Conservation (phyloP, 1,140 invertebrate species). For the Plectrocnemia conspersa region DNA sequence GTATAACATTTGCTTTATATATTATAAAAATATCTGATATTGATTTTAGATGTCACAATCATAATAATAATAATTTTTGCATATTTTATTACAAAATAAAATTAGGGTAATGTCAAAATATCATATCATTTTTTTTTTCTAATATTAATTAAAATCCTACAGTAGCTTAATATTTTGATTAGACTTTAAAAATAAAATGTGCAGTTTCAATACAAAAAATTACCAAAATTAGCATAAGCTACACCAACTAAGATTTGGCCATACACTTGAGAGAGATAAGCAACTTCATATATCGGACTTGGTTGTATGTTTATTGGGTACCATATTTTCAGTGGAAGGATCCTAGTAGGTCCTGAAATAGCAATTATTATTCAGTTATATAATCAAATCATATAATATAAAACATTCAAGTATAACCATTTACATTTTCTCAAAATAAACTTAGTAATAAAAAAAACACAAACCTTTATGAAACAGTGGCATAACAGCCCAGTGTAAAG, state of each 20-base stretch:
- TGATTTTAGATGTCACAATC: no score
- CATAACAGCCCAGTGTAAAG: slow-evolving; percentile 20
- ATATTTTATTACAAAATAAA: no score
- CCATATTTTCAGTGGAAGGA: slow-evolving; percentile 30
- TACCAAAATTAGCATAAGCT: slow-evolving; percentile 29
- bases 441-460: neutral
- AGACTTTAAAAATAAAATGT: no score
- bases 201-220: neutral
- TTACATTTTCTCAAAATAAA: neutral
- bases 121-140: no score
- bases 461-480: slow-evolving; percentile 8
- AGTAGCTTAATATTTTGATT: no score
- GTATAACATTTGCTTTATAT: no score
- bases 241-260: slow-evolving; percentile 27
- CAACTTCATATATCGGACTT: slow-evolving; percentile 28
- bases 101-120: no score
- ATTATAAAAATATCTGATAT: no score
- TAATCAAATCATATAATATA: slow-evolving; percentile 3
- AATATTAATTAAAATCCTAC: no score
- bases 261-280: slow-evolving; percentile 25
- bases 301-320: slow-evolving; percentile 26
- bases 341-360: slow-evolving; percentile 9
- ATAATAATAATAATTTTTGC: no score
- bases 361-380: neutral
- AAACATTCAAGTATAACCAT: neutral